Evolutionary conservation across 2,888 invertebrate genomes (phyloP).

Genomic region (Campaea margaritaria): DNA sequence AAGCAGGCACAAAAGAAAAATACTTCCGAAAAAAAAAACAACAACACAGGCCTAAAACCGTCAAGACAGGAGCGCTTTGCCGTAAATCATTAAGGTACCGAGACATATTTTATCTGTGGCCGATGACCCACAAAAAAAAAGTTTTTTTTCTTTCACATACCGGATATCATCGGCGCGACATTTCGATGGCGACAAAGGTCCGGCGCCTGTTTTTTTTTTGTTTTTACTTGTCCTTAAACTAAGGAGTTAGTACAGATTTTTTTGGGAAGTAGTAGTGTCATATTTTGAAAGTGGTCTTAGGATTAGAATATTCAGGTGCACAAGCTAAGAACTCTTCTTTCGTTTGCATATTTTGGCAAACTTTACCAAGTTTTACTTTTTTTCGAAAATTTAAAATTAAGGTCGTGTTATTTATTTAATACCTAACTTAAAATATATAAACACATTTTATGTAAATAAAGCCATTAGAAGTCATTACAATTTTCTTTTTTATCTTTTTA

Average conservation of each 20-base stretch:
- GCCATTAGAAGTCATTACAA: no score
- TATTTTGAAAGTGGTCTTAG: conserved; percentile 45
- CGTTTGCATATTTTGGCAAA: no score
- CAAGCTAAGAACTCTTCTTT: no score
- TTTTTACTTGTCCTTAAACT: conserved; percentile 36
- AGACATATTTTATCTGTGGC: conserved; percentile 67
- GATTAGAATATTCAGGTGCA: no score
- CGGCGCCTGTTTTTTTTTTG: conserved; percentile 73
- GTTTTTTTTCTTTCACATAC: conserved; percentile 55
- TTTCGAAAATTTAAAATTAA: no score
- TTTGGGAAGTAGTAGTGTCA: conserved; percentile 48
- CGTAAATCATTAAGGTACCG: conserved; percentile 73
- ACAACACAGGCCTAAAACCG: conserved; percentile 26
- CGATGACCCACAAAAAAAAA: conserved; percentile 61
- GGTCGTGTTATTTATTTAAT: no score
- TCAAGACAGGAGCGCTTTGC: conserved; percentile 52
- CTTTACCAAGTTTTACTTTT: no score
- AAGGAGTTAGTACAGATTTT: conserved; percentile 30
- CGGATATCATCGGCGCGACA: conserved; percentile 79
- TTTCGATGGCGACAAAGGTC: conserved; percentile 72
- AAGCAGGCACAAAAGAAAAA: conserved; percentile 37
- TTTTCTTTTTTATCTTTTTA: no score
- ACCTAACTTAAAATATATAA: no score
- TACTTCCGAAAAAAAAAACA: conserved; percentile 48
- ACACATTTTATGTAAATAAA: no score